Conservation (phyloP, 2,113 vertebrate species). For the Ptychochromis oligacanthus region DNA sequence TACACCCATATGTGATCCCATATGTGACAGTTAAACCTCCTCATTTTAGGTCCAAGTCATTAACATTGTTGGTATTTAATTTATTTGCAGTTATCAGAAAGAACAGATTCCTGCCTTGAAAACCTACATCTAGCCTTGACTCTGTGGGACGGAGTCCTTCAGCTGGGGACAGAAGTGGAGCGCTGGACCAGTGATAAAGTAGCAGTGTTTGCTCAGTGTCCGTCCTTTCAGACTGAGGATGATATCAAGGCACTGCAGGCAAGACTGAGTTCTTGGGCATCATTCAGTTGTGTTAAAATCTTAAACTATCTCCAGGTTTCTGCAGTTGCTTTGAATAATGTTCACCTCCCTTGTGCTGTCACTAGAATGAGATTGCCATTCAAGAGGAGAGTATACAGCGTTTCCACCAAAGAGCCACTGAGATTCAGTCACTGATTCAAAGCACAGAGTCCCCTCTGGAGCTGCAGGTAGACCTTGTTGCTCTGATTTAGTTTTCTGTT, state of each 20-base stretch:
- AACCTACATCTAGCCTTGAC: conserved; percentile 83
- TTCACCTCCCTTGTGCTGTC: neutral
- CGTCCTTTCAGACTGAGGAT: conserved; percentile 75
- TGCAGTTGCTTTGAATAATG: neutral
- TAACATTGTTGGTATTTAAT: neutral
- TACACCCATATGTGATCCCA: neutral
- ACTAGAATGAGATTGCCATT: conserved; percentile 81
- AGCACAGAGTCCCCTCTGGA: conserved; percentile 86
- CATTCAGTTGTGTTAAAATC: neutral
- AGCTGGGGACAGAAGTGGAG: conserved; percentile 80
- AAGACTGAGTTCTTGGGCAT: conserved; percentile 24
- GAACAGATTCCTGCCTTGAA: conserved; percentile 85
- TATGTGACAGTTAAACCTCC: neutral
- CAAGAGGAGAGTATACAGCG: conserved; percentile 83
- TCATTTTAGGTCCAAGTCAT: neutral
- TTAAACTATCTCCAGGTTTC: neutral
- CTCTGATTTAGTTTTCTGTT: neutral
- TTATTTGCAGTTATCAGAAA: conserved; percentile 86
- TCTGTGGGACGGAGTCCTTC: conserved; percentile 88
- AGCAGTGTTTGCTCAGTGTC: conserved; percentile 58
- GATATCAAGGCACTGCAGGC: conserved; percentile 84
- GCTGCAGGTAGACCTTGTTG: conserved; percentile 84
- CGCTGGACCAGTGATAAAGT: conserved; percentile 79
- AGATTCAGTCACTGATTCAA: conserved; percentile 88
- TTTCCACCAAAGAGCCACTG: conserved; percentile 80